A percentile compares a stretch with the other conserved stretches of the same genome.
Conservation (phyloP, 2,888 invertebrate species). For the Lithophane leautieri region DNA sequence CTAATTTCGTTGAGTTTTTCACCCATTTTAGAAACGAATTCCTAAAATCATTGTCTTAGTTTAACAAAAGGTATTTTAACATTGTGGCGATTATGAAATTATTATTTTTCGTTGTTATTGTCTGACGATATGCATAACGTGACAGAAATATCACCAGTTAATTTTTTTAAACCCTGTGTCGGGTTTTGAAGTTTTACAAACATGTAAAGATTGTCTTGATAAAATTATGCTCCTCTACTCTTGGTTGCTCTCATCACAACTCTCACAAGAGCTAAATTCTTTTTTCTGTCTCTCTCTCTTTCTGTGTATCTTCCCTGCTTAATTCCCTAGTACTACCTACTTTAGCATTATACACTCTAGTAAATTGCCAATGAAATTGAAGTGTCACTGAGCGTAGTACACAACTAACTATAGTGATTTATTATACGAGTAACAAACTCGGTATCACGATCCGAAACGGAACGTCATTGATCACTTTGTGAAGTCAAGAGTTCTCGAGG, state of each 20-base stretch:
- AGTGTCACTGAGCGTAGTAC: conserved; percentile 3
- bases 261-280: background rate
- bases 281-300: background rate
- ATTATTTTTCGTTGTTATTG: background rate
- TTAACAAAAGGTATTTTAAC: too few species aligned
- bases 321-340: background rate
- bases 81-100: too few species aligned
- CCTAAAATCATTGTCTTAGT: too few species aligned
- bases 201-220: too few species aligned
- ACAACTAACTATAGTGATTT: conserved; percentile 4
- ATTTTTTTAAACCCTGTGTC: background rate
- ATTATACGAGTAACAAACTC: background rate
- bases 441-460: background rate
- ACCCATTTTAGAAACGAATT: background rate
- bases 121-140: background rate
- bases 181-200: background rate
- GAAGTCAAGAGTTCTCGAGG: background rate
- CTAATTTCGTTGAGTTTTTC: background rate
- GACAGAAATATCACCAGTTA: background rate
- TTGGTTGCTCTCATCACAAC: background rate
- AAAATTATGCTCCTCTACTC: background rate
- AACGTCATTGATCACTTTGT: conserved; percentile 11
- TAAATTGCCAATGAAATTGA: conserved; percentile 4
- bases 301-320: background rate
- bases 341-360: background rate